These are phyloP conservation scores for Bettongia penicillata DNA, from an alignment of 2,113 vertebrate genomes.

Conservation along the genomic window DNA sequence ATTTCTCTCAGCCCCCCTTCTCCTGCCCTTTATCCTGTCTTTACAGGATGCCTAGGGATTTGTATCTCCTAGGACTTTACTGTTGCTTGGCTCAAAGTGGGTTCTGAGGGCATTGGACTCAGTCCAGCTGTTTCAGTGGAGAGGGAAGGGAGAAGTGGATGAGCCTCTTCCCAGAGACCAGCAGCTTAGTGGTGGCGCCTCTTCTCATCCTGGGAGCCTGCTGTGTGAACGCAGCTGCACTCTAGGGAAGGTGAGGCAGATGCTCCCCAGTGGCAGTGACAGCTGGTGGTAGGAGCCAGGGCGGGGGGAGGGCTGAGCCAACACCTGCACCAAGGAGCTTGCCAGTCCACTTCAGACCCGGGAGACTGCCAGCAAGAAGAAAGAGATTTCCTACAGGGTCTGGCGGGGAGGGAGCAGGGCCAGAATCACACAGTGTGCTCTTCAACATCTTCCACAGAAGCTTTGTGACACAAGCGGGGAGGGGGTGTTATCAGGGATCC, in stretches of 20 bases:
- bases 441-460: background rate
- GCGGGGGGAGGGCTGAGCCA: background rate
- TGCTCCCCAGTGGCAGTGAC: background rate
- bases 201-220: background rate
- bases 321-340: background rate
- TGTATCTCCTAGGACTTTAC: background rate
- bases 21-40: background rate
- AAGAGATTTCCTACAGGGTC: background rate
- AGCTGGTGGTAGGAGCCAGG: background rate
- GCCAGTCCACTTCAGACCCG: background rate
- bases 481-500: fast-evolving
- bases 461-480: background rate
- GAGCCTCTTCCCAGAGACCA: background rate
- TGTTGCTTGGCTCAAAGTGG: background rate
- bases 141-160: background rate
- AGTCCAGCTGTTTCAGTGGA: background rate
- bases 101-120: background rate
- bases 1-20: background rate
- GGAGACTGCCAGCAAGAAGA: background rate
- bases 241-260: background rate
- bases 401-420: background rate
- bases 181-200: background rate
- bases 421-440: background rate
- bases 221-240: background rate
- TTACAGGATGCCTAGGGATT: background rate